Evolutionary conservation across 2,797 vertebrate genomes (phyloP), one percentile per base, ranked within the genome.

Genomic region (Myotis findleyi): DNA sequence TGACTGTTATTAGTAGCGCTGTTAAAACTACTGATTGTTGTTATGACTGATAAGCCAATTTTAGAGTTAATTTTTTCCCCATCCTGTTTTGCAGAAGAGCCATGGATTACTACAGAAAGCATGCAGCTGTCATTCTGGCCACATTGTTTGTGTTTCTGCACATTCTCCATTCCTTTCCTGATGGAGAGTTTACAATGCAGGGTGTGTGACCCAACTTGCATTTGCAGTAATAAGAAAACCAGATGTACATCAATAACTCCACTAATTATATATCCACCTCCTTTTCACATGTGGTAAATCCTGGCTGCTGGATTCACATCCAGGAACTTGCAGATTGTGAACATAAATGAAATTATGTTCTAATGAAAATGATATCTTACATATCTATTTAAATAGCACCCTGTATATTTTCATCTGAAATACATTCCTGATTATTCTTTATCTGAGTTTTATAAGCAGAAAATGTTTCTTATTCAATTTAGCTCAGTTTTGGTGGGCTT

Each of bases 161-260:
- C 90, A 96, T 99, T 87, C 98, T 99, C 91, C 98, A 99, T 95
- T 98, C 99, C 84, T 99, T 99, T 96, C 98, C 99, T 94, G 99
- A 99, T 85, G 98, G 96, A 85, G 99, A 99, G 41, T 98, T 98
- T 95, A 94, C 97, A 73, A 95, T 97, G 94, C 98, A 99, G 93
- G 98, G 99, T 99, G 95, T 97, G 99, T 99, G 98, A 99, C 98
- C 59, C 87, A 66, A 88, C 23, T 87, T 94, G 59, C 75, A 20
- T 27, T 9, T 97, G 88, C 80, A 96, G 79, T 95, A 96, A 80
- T 76, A 79, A 81, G 87, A 53, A 69, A 53, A 72, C 64, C 80
- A 21, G 25, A 59, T 64, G 47, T 36, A 55, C 81, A 69, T 87
- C 80, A 25, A 0, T 93, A 87, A 96, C 93, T 68, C 62, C 27